Conservation (phyloP, 2,888 invertebrate species). For the Aphodius granarius region DNA sequence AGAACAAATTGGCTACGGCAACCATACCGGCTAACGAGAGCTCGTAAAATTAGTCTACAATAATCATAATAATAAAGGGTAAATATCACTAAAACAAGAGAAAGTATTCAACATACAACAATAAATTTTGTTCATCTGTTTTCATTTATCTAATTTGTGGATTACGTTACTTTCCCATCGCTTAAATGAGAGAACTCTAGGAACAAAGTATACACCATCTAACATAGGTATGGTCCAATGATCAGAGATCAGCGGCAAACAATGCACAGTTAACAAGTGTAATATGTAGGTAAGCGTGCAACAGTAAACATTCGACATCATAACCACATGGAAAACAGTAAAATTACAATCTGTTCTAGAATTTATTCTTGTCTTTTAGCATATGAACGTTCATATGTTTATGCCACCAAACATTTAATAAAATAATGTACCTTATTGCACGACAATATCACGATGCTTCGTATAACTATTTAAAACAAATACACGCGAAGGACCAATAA, state of each 20-base stretch:
- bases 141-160: neutral
- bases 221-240: neutral
- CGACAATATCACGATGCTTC: no score
- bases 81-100: neutral
- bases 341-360: neutral
- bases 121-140: neutral
- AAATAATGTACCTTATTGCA: neutral
- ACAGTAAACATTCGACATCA: neutral
- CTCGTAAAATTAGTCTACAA: neutral
- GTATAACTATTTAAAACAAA: no score
- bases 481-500: neutral
- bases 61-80: neutral
- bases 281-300: neutral
- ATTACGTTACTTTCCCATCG: neutral
- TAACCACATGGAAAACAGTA: neutral
- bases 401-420: no score
- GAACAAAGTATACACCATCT: neutral
- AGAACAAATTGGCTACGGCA: neutral
- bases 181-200: neutral
- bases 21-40: neutral
- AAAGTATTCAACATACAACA: neutral
- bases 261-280: neutral
- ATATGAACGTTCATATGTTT: no score
- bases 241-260: neutral
- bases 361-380: no score